Evolutionary conservation across 2,888 invertebrate genomes (phyloP).

Genomic region (Carpatolechia fugitivella): DNA sequence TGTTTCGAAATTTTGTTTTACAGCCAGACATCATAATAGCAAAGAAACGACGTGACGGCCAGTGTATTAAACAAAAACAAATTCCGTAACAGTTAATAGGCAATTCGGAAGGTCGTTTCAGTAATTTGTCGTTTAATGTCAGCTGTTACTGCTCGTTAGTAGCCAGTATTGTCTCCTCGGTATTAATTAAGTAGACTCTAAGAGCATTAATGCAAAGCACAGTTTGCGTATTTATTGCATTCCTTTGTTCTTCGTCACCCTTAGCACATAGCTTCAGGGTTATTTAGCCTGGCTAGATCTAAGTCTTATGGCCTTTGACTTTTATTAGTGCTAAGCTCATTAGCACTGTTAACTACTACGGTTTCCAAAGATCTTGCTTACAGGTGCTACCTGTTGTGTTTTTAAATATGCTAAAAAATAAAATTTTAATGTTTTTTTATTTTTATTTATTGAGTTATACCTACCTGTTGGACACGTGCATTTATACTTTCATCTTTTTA

Average conservation of each 20-base stretch:
- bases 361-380: too few species aligned
- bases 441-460: too few species aligned
- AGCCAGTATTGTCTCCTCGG: slow-evolving; percentile 35
- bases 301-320: too few species aligned
- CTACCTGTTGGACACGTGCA: too few species aligned
- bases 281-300: too few species aligned
- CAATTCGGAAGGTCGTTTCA: slow-evolving; percentile 33
- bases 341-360: too few species aligned
- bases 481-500: too few species aligned
- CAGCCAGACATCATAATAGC: background rate
- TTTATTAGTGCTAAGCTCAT: too few species aligned
- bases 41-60: background rate
- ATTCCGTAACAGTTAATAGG: slow-evolving; percentile 30
- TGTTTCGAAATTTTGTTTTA: too few species aligned
- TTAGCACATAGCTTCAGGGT: background rate
- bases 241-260: background rate
- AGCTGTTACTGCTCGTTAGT: slow-evolving; percentile 41
- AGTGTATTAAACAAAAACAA: slow-evolving; percentile 17
- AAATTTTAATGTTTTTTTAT: too few species aligned
- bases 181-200: slow-evolving; percentile 1
- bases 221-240: background rate
- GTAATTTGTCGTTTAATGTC: slow-evolving; percentile 35
- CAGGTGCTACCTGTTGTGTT: too few species aligned
- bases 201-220: background rate
- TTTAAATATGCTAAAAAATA: too few species aligned